Evolutionary conservation across 2,797 vertebrate species (phyloP).

Genomic region (Benthosema pterotum): DNA sequence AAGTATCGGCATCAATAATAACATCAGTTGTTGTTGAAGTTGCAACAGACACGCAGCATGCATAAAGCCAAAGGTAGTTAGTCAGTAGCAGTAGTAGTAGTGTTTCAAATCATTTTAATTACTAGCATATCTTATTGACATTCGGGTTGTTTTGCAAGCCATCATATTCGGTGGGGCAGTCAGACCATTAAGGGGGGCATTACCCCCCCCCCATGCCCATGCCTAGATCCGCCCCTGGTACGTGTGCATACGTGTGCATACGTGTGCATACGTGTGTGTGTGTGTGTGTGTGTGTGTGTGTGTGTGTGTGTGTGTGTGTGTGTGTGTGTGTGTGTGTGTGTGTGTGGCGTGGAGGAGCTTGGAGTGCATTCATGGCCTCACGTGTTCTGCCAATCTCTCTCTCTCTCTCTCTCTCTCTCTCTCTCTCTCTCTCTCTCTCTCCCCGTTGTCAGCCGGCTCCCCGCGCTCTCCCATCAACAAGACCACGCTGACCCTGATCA

Average conservation of each 20-base stretch:
- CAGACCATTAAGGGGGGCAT: too few relatives aligned
- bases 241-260: background rate
- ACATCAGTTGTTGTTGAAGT: too few relatives aligned
- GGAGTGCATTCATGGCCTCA: slow-evolving; percentile 19
- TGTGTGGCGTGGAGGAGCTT: background rate
- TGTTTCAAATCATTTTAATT: too few relatives aligned
- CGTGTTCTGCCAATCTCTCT: background rate
- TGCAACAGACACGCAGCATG: too few relatives aligned
- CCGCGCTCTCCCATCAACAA: slow-evolving; percentile 97
- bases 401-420: slow-evolving; percentile 15
- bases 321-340: slow-evolving; percentile 6
- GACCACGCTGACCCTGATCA: slow-evolving; percentile 97
- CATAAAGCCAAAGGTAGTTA: too few relatives aligned
- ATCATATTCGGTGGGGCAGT: too few relatives aligned
- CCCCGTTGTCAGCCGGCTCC: slow-evolving; percentile 80
- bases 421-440: slow-evolving; percentile 9
- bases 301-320: background rate
- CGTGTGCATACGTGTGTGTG: slow-evolving; percentile 10
- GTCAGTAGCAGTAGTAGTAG: too few relatives aligned
- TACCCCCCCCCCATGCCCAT: too few relatives aligned
- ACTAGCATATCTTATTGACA: too few relatives aligned
- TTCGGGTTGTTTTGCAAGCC: too few relatives aligned
- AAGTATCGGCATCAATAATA: too few relatives aligned
- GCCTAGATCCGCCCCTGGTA: too few relatives aligned
- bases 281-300: background rate